phyloP scores from a whole-genome alignment of 2,888 invertebrate species.

The Sphaerophoria rueppellii region DNA sequence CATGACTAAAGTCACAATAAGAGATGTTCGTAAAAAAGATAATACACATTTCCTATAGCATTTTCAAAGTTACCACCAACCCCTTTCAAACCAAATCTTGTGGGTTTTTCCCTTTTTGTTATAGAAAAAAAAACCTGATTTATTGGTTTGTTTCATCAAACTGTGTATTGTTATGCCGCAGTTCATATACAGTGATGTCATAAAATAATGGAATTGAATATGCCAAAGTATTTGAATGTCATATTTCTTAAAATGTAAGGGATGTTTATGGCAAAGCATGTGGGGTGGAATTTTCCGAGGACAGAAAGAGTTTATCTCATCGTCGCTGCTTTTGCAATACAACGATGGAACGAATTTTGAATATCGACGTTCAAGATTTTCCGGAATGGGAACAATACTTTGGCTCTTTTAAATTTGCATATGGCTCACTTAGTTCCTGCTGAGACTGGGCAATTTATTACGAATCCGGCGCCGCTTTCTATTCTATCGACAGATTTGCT shows the following conservation, averaged over 20 bases:
- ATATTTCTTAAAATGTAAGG: too few relatives aligned
- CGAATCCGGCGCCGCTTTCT: slow-evolving; percentile 61
- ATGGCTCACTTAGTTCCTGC: slow-evolving; percentile 47
- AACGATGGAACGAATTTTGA: slow-evolving; percentile 69
- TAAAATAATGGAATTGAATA: slow-evolving; percentile 74
- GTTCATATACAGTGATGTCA: slow-evolving; percentile 69
- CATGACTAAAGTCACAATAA: slow-evolving; percentile 61
- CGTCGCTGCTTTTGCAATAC: slow-evolving; percentile 34
- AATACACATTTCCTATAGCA: slow-evolving; percentile 27
- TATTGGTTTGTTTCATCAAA: slow-evolving; percentile 74
- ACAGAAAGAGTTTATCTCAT: slow-evolving; percentile 70
- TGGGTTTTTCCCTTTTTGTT: slow-evolving; percentile 56
- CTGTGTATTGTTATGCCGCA: slow-evolving; percentile 71
- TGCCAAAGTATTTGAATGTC: slow-evolving; percentile 62
- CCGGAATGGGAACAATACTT: slow-evolving; percentile 15
- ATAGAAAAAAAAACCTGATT: slow-evolving; percentile 66
- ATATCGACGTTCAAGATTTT: slow-evolving; percentile 52
- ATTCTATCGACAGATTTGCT: slow-evolving; percentile 65
- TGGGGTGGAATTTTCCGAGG: slow-evolving; percentile 49
- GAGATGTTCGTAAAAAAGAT: slow-evolving; percentile 62
- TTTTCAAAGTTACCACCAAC: slow-evolving; percentile 21
- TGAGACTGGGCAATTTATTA: slow-evolving; percentile 63
- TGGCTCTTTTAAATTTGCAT: slow-evolving; percentile 64
- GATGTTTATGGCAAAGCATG: too few relatives aligned
- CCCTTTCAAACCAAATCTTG: slow-evolving; percentile 64